Conservation (phyloP, 2,797 vertebrate species). For the Syngnathus acus region DNA sequence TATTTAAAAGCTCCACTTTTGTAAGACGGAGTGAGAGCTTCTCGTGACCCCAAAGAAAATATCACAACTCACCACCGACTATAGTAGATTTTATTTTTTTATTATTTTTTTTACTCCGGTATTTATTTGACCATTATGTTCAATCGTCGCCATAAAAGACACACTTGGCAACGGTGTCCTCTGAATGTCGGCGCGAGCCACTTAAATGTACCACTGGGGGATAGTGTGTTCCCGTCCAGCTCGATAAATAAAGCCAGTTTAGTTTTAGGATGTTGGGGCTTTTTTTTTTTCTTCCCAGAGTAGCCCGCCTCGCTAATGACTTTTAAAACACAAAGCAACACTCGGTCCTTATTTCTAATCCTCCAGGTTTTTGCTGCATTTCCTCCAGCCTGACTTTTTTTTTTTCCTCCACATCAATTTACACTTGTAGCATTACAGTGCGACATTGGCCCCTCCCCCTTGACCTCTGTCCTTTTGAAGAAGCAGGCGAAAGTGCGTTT, state of each 20-base stretch:
- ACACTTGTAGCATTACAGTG: slow-evolving; percentile 68
- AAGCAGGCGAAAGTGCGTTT: slow-evolving; percentile 64
- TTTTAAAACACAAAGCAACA: slow-evolving; percentile 35
- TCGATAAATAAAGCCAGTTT: slow-evolving; percentile 62
- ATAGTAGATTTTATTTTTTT: slow-evolving; percentile 58
- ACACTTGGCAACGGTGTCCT: slow-evolving; percentile 63
- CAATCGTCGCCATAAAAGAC: slow-evolving; percentile 73
- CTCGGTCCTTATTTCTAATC: slow-evolving; percentile 46
- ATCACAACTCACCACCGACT: not conserved
- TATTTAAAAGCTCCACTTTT: not conserved
- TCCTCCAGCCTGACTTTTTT: slow-evolving; percentile 19
- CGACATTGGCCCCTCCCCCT: slow-evolving; percentile 67
- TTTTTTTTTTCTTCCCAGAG: slow-evolving; percentile 2
- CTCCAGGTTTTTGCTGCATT: slow-evolving; percentile 50
- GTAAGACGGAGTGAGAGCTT: not conserved
- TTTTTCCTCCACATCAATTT: slow-evolving; percentile 53
- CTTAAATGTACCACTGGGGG: slow-evolving; percentile 67
- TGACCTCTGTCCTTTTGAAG: slow-evolving; percentile 64
- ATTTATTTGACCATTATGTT: slow-evolving; percentile 78
- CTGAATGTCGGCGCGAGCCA: slow-evolving; percentile 63
- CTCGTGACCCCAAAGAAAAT: slow-evolving; percentile 3
- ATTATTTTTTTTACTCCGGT: slow-evolving; percentile 61
- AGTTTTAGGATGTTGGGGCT: slow-evolving; percentile 23
- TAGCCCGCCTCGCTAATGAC: slow-evolving; percentile 21
- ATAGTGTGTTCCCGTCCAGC: slow-evolving; percentile 56